These are phyloP conservation scores for Siderastrea siderea DNA, from an alignment of 92 coral and sea anemone genomes.

Conservation along the genomic window DNA sequence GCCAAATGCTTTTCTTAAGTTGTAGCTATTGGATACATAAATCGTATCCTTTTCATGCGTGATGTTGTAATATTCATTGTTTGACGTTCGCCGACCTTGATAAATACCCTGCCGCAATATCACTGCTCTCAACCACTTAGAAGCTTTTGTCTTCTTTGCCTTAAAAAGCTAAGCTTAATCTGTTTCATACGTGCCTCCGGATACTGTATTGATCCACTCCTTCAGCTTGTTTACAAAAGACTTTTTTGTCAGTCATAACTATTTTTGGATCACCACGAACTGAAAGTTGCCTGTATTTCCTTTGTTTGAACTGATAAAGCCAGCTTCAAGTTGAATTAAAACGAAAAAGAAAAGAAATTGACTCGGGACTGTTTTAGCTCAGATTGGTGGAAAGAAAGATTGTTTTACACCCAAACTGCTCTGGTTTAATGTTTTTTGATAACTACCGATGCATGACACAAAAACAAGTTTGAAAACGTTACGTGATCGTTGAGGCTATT, in stretches of 20 bases:
- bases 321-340: not conserved
- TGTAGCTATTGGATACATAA: too few species aligned
- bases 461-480: constrained; percentile 1
- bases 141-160: not conserved
- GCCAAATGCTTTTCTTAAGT: too few species aligned
- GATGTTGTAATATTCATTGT: not conserved
- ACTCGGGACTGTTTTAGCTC: not conserved
- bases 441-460: constrained; percentile 7
- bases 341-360: not conserved
- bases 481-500: not conserved
- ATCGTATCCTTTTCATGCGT: not conserved
- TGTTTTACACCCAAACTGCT: not conserved
- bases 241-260: not conserved
- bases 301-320: not conserved
- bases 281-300: not conserved
- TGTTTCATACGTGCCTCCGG: constrained; percentile 33
- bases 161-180: not conserved
- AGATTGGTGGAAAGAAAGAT: not conserved
- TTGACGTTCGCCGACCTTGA: not conserved
- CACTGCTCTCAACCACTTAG: not conserved
- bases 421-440: not conserved
- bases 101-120: not conserved
- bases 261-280: constrained; percentile 17
- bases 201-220: constrained; percentile 10
- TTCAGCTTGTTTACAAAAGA: constrained; percentile 25